A percentile compares a stretch with the other conserved stretches of the same genome.
phyloP scores from a whole-genome alignment of 2,113 vertebrate species.

The Promerops cafer region DNA sequence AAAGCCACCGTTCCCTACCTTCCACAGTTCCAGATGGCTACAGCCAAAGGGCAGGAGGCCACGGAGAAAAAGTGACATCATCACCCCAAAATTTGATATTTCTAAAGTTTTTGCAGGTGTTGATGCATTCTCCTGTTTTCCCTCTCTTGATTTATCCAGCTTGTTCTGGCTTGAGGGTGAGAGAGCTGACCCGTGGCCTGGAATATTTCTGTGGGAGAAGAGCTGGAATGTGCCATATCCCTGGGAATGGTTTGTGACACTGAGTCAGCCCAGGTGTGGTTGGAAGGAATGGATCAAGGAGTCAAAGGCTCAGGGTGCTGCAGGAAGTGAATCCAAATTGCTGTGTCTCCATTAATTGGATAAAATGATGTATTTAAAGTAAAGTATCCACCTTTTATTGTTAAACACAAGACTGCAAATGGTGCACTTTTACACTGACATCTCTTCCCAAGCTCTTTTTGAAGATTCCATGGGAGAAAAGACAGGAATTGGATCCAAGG shows the following conservation, averaged over 20 bases:
- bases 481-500: not conserved
- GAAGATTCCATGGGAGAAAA: not conserved
- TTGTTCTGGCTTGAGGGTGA: not conserved
- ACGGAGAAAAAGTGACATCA: constrained; percentile 29
- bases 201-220: fast-evolving
- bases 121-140: fast-evolving
- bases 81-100: not conserved
- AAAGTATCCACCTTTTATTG: not conserved
- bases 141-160: not conserved
- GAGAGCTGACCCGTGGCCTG: fast-evolving
- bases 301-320: not conserved
- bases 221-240: not conserved
- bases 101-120: not conserved
- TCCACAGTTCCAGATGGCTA: constrained; percentile 82
- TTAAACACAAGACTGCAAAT: not conserved
- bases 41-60: constrained; percentile 52
- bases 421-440: too few relatives aligned
- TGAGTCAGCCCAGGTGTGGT: not conserved
- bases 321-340: not conserved
- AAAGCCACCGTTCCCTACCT: constrained; percentile 71
- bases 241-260: not conserved
- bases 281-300: not conserved
- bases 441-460: not conserved
- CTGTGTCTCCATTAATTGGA: not conserved
- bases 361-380: not conserved